phyloP scores from a whole-genome alignment of 1,140 invertebrate species.

The Sinella curviseta region DNA sequence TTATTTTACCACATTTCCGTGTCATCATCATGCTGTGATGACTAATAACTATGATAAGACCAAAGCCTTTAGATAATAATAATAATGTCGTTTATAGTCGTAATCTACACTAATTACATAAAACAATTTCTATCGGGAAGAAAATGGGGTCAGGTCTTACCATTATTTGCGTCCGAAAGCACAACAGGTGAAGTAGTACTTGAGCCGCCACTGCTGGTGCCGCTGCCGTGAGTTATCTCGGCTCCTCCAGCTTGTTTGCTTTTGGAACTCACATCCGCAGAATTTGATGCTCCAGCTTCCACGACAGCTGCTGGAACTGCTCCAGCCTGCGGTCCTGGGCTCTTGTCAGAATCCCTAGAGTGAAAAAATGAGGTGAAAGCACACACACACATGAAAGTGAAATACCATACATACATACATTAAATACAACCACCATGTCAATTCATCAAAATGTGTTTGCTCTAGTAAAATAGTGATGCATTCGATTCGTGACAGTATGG shows the following conservation, averaged over 20 bases:
- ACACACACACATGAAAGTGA: neutral
- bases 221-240: slow-evolving; percentile 9
- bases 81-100: too few species aligned
- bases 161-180: neutral
- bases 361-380: neutral
- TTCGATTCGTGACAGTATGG: neutral
- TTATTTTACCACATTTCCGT: too few species aligned
- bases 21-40: too few species aligned
- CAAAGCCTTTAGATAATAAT: too few species aligned
- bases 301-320: neutral
- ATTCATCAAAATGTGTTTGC: too few species aligned
- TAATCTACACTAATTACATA: too few species aligned
- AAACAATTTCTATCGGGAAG: too few species aligned
- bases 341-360: neutral
- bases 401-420: neutral
- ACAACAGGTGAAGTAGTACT: neutral
- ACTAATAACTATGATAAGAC: too few species aligned
- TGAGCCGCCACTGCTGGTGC: neutral
- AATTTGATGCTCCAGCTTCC: neutral
- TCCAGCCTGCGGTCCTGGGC: neutral
- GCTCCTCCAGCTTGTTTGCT: slow-evolving; percentile 7
- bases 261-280: neutral
- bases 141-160: neutral
- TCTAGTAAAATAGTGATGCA: too few species aligned
- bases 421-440: too few species aligned